phyloP scores from a whole-genome alignment of 2,113 vertebrate species.

The Callospermophilus lateralis region DNA sequence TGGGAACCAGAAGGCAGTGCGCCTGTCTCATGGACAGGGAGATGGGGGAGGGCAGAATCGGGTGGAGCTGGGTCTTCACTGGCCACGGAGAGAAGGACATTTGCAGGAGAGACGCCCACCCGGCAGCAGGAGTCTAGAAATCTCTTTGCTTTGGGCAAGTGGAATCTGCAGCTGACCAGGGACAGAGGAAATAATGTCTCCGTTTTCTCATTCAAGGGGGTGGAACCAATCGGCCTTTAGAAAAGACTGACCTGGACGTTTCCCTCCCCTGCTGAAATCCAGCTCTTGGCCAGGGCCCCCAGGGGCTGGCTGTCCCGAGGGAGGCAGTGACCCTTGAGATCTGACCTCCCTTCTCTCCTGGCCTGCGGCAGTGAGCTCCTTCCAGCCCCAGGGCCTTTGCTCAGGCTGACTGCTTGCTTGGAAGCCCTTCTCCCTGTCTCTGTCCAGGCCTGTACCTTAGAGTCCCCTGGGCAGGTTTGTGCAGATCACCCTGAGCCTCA shows the following conservation, averaged over 20 bases:
- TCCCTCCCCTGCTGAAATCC: neutral
- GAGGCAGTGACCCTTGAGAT: neutral
- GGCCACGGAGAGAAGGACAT: neutral
- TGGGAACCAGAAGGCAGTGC: neutral
- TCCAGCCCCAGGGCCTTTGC: neutral
- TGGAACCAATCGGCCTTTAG: neutral
- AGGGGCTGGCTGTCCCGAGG: rapidly evolving
- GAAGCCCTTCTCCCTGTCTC: too few relatives aligned
- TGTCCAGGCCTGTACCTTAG: neutral
- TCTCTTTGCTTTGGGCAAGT: neutral
- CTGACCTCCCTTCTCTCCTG: neutral
- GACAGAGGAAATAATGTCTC: neutral
- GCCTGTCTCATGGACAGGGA: neutral
- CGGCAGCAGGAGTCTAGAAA: neutral
- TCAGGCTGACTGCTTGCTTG: neutral
- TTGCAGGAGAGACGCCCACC: neutral
- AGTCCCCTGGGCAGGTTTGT: neutral
- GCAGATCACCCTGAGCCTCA: neutral
- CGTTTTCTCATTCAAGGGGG: neutral
- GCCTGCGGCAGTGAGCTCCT: rapidly evolving
- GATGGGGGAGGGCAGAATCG: neutral
- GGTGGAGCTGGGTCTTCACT: neutral
- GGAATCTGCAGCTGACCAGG: neutral
- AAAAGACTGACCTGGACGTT: neutral
- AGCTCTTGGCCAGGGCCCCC: rapidly evolving